These are phyloP conservation scores for Jordanella pulchra DNA, from an alignment of 2,797 vertebrate genomes.

Conservation along the genomic window DNA sequence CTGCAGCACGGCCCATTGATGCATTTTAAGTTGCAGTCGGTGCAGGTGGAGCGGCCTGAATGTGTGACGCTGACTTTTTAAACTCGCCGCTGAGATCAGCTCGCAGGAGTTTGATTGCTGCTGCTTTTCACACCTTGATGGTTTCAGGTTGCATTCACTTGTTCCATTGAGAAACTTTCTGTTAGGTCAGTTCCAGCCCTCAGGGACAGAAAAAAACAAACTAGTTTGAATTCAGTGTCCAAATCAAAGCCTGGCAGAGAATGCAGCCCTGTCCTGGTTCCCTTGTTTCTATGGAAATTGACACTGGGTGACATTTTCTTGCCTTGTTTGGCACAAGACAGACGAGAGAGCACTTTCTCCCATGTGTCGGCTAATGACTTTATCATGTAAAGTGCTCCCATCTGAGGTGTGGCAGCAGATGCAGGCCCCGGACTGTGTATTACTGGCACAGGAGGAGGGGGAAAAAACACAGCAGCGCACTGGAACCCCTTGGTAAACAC, in stretches of 20 bases:
- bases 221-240: slow-evolving; percentile 56
- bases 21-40: slow-evolving; percentile 50
- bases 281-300: slow-evolving; percentile 79
- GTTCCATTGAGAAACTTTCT: slow-evolving; percentile 54
- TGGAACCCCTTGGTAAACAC: slow-evolving; percentile 42
- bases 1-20: slow-evolving; percentile 58
- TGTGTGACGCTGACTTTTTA: slow-evolving; percentile 15
- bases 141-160: slow-evolving; percentile 64
- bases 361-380: slow-evolving; percentile 48
- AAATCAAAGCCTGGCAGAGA: slow-evolving; percentile 70
- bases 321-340: slow-evolving; percentile 64
- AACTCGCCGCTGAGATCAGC: slow-evolving; percentile 22
- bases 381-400: slow-evolving; percentile 29
- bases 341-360: slow-evolving; percentile 49
- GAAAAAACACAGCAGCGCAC: slow-evolving; percentile 20
- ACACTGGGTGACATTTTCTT: slow-evolving; percentile 77
- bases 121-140: slow-evolving; percentile 52
- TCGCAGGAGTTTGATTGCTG: slow-evolving; percentile 43
- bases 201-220: slow-evolving; percentile 44
- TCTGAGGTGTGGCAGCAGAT: slow-evolving; percentile 27
- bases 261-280: slow-evolving; percentile 58
- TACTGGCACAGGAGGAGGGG: background rate
- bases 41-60: slow-evolving; percentile 48
- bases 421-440: slow-evolving; percentile 1
- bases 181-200: slow-evolving; percentile 50